Base-by-base conservation (phyloP, 2,113 vertebrate species). In the Rhadina sibilatrix region DNA sequence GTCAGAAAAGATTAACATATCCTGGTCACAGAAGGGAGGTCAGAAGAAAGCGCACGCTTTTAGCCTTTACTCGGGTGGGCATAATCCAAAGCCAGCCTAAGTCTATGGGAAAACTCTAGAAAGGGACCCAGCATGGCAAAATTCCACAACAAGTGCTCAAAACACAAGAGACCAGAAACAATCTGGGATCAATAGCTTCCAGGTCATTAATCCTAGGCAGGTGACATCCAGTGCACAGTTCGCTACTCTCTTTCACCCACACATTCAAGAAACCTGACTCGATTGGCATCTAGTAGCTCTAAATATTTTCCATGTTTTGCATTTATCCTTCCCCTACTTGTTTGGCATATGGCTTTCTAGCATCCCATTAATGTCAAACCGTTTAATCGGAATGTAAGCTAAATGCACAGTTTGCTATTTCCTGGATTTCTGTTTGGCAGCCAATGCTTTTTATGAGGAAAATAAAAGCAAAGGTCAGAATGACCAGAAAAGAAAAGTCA, bases 151-250 rank as follows among this genome's bases (percentile, higher is more conserved):
- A 89, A 95, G 57, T 69, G 61, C 81, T 92, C 40, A 47, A 93
- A 92, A 92, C 70, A 94, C 87, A 94, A 84, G 86, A 95, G 87
- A 90, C 70, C 74, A 63, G 92, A 92, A 96, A 89, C 71, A 95
- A 81, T 94, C 95, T 89, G 81, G 53, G 95, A 95, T 97, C 94
- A 93, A 96, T 97, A 95, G 76, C 95, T 91, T 76, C 76, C 90
- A 91, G 96, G 83, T 96, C 76, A 96, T 97, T 92, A 97, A 97
- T 95, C 83, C 92, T 87, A 80, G 70, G 87, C 92, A 96, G 93
- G 75, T 71, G 96, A 94, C 90, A 95, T 42, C 81, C 50, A 93
- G 75, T 53, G 81, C 74, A 93, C 52, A 95, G 66, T 86, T 83
- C 10, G 19, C 92, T 97, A 93, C 92, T 88, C 95, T 97, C 85